phyloP scores from a whole-genome alignment of 1,140 invertebrate genomes.

The Drosophila ironensis region DNA sequence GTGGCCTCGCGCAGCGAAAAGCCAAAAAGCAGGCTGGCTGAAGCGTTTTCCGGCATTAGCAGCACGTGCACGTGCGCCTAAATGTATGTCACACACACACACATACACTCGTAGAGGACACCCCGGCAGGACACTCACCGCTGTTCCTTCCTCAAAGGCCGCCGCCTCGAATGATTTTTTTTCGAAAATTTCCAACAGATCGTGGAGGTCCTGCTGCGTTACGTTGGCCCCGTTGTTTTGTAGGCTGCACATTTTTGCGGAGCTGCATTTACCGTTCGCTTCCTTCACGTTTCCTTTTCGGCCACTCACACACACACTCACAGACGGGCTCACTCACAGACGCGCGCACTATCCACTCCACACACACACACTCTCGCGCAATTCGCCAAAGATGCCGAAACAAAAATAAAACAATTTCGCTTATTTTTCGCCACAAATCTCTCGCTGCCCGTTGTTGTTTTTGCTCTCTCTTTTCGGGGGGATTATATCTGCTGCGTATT shows the following conservation, averaged over 20 bases:
- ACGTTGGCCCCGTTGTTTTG: conserved; percentile 69
- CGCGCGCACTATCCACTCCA: conserved; percentile 2
- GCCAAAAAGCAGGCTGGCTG: no score
- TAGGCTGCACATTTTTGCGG: conserved; percentile 69
- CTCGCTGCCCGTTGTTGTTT: conserved; percentile 6
- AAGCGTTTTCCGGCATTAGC: conserved; percentile 14
- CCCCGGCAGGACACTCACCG: conserved; percentile 53
- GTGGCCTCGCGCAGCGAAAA: no score
- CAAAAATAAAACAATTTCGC: conserved; percentile 34
- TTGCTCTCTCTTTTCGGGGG: conserved; percentile 40
- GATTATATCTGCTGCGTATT: conserved; percentile 49
- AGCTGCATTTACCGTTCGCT: conserved; percentile 77
- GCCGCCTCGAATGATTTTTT: conserved; percentile 77
- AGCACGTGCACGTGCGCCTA: conserved; percentile 60
- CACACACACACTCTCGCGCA: conserved; percentile 2
- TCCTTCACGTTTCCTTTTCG: conserved; percentile 29
- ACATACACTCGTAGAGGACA: background rate
- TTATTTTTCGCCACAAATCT: conserved; percentile 13
- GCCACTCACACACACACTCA: conserved; percentile 22
- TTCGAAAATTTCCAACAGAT: conserved; percentile 79
- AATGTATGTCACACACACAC: conserved; percentile 51
- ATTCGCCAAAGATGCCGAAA: conserved; percentile 26
- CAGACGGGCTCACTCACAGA: background rate
- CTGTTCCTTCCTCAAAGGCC: conserved; percentile 74
- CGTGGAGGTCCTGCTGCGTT: conserved; percentile 77